phyloP scores from a whole-genome alignment of 2,113 vertebrate species.

The Onychorhynchus coronatus region DNA sequence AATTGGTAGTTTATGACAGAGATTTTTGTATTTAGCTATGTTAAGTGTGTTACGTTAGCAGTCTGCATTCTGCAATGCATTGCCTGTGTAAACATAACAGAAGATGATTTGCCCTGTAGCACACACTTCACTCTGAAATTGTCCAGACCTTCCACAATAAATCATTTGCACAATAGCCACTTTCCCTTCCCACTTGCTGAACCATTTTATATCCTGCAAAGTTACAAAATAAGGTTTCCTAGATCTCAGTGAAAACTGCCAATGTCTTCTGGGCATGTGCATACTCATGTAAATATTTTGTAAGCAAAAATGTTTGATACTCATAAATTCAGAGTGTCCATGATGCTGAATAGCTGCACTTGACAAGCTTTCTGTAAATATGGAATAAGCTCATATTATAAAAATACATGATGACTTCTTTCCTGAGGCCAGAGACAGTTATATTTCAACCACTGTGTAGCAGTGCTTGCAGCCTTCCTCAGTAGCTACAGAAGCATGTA shows the following conservation, averaged over 20 bases:
- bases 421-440: background rate
- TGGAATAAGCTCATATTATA: background rate
- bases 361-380: slow-evolving; percentile 2
- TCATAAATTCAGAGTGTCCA: background rate
- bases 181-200: background rate
- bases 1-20: background rate
- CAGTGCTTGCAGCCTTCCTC: background rate
- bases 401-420: background rate
- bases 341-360: background rate
- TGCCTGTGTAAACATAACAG: background rate
- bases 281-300: background rate
- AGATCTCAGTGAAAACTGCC: background rate
- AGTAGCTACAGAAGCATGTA: background rate
- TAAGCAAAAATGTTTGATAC: background rate
- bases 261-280: background rate
- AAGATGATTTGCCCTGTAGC: background rate
- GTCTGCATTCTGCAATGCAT: background rate
- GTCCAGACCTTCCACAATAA: background rate
- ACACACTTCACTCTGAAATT: background rate
- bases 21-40: background rate
- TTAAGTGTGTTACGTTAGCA: background rate
- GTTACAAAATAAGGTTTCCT: background rate
- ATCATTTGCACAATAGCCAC: background rate
- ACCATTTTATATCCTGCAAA: background rate
- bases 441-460: background rate